These are phyloP conservation scores for Drosophila kikkawai DNA, from an alignment of 1,140 invertebrate species.

Conservation along the genomic window DNA sequence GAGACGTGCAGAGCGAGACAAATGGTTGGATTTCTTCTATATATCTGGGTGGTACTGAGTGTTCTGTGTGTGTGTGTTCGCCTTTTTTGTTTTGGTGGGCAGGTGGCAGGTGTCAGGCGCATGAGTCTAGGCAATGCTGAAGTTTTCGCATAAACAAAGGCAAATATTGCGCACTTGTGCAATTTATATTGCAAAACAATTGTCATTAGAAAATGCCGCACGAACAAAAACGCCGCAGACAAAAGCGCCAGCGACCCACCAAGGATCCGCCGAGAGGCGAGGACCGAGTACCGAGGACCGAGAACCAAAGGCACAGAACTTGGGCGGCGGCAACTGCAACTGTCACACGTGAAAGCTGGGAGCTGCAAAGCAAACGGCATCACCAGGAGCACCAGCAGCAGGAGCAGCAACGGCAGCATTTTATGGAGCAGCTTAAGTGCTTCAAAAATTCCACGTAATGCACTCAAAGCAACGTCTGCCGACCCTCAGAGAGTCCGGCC, in stretches of 20 bases:
- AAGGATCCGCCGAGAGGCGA: slow-evolving; percentile 34
- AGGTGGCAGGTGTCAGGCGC: slow-evolving; percentile 79
- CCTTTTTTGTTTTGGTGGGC: slow-evolving; percentile 63
- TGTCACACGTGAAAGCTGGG: slow-evolving; percentile 75
- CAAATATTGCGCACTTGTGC: slow-evolving; percentile 85
- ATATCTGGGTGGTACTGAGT: slow-evolving; percentile 29
- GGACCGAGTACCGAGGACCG: slow-evolving; percentile 1
- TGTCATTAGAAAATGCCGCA: slow-evolving; percentile 84
- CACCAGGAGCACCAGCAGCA: slow-evolving; percentile 21
- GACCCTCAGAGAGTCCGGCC: slow-evolving; percentile 27
- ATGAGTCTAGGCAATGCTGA: slow-evolving; percentile 62
- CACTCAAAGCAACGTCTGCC: slow-evolving; percentile 79
- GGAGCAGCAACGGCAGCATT: slow-evolving; percentile 66
- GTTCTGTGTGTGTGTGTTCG: background rate
- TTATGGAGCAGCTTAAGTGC: slow-evolving; percentile 82
- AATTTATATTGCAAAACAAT: slow-evolving; percentile 85
- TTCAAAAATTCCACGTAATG: slow-evolving; percentile 84
- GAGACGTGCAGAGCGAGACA: slow-evolving; percentile 75
- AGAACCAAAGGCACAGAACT: slow-evolving; percentile 25
- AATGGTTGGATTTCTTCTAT: slow-evolving; percentile 59
- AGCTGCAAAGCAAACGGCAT: slow-evolving; percentile 40
- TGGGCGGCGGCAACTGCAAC: slow-evolving; percentile 71
- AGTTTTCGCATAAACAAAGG: slow-evolving; percentile 84
- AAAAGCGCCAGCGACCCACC: slow-evolving; percentile 60
- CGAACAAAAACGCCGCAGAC: slow-evolving; percentile 81